Evolutionary conservation across 2,888 invertebrate genomes (phyloP), one percentile per base, ranked within the genome.

Genomic region (Proisotoma minuta): DNA sequence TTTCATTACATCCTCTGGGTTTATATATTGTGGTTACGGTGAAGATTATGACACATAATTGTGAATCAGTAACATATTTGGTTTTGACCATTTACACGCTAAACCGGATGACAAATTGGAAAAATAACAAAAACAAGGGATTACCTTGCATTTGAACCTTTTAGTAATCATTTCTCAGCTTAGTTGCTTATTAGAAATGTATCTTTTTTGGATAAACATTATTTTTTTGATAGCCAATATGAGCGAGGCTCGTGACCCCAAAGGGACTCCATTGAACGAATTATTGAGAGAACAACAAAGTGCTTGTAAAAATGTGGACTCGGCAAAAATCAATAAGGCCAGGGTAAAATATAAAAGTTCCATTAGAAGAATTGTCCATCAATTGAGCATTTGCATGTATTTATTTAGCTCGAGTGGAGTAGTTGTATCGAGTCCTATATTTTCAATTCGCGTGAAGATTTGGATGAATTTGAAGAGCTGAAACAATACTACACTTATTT

Each of bases 251-350:
- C 52, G 27, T 15, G 47, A 47, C 39, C 68, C 68, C 2, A 64
- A 64, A 65, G 49, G 56, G 40, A 68, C 60, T 34, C 65, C 68
- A 0, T 48, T 68, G 22, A 60, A 68, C 40, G 68, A 68, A 43
- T 53, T 68, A 39, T 40, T 57, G 18, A 28, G 28, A 4, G 28
- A 58, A 28, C 26, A 27, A 18, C n/a, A 27, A 12, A 27, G 18
- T 15, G 34, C 15, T 34, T 34, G 34, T 15, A 34, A 34, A 34
- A 34, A 8, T 10, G 15, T 34, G 8, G 15, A 34, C 34, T 10
- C 8, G 34, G 15, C 34, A 34, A 10, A 8, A 34, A 34, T 34
- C 34, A 15, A 34, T 34, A 15, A 34, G 15, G 34, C 34, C 34
- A 34, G 34, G 34, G 34, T 34, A 34, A 8, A 34, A 34, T 15